A percentile compares a stretch with the other conserved stretches of the same genome.
These are phyloP conservation scores for Pteronotus mesoamericanus DNA, from an alignment of 2,797 vertebrate species.

Conservation along the genomic window DNA sequence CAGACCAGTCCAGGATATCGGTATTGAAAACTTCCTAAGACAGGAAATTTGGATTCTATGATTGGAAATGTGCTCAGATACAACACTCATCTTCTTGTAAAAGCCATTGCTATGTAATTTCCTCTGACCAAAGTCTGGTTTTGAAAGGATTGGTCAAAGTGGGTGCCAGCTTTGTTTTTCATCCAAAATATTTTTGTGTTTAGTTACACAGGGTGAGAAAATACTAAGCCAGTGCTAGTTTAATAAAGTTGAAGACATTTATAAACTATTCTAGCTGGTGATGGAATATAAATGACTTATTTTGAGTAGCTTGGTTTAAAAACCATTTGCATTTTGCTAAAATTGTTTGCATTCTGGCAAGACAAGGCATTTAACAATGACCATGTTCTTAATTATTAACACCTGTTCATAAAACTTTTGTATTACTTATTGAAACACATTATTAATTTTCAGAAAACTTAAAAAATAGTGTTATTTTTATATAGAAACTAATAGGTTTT, in stretches of 20 bases:
- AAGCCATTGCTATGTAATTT: slow-evolving; percentile 26
- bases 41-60: slow-evolving; percentile 40
- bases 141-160: slow-evolving; percentile 21
- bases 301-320: slow-evolving; percentile 26
- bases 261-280: slow-evolving; percentile 45
- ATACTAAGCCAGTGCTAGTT: slow-evolving; percentile 4
- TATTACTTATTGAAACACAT: neutral
- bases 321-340: neutral
- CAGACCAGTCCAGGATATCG: neutral
- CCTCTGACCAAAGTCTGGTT: neutral
- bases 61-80: slow-evolving; percentile 33
- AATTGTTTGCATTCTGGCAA: slow-evolving; percentile 30
- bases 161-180: slow-evolving; percentile 48
- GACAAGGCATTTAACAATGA: neutral
- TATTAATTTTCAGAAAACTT: slow-evolving; percentile 7
- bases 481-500: neutral
- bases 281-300: slow-evolving; percentile 45
- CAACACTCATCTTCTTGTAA: neutral
- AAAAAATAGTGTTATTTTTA: neutral
- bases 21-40: neutral
- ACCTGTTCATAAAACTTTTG: neutral
- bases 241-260: slow-evolving; percentile 47
- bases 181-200: slow-evolving; percentile 53
- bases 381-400: slow-evolving; percentile 40
- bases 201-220: slow-evolving; percentile 1